These are phyloP conservation scores for Pollenia angustigena DNA, from an alignment of 2,888 invertebrate species.

Conservation along the genomic window DNA sequence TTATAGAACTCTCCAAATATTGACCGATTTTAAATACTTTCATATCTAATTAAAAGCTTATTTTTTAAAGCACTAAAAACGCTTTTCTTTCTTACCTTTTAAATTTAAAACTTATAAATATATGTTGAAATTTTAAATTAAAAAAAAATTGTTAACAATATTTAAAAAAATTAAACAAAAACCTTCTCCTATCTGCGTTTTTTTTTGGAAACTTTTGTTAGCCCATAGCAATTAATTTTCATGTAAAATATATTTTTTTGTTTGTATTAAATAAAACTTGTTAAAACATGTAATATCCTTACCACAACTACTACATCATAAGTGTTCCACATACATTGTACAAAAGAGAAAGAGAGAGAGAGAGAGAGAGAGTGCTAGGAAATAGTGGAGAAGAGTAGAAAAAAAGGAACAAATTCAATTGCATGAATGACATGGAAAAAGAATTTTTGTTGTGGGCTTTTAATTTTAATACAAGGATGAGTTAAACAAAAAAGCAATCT, in stretches of 20 bases:
- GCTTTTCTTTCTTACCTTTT: too few relatives aligned
- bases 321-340: background rate
- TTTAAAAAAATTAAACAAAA: too few relatives aligned
- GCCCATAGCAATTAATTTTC: constrained; percentile 37
- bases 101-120: too few relatives aligned
- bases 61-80: too few relatives aligned
- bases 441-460: constrained; percentile 30
- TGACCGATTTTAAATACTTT: too few relatives aligned
- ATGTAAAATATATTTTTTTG: constrained; percentile 14
- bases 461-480: constrained; percentile 33
- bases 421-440: constrained; percentile 40
- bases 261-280: constrained; percentile 25
- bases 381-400: background rate
- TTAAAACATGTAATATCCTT: constrained; percentile 42
- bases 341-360: background rate
- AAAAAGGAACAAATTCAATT: constrained; percentile 38
- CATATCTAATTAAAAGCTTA: too few relatives aligned
- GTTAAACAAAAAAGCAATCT: constrained; percentile 21
- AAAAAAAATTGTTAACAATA: too few relatives aligned
- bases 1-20: too few relatives aligned
- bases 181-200: too few relatives aligned
- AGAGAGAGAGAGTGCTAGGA: background rate
- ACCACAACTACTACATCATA: constrained; percentile 40
- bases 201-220: constrained; percentile 5
- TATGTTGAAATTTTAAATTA: too few relatives aligned